These are phyloP conservation scores for Karalla daura DNA, from an alignment of 2,797 vertebrate species.

Conservation along the genomic window DNA sequence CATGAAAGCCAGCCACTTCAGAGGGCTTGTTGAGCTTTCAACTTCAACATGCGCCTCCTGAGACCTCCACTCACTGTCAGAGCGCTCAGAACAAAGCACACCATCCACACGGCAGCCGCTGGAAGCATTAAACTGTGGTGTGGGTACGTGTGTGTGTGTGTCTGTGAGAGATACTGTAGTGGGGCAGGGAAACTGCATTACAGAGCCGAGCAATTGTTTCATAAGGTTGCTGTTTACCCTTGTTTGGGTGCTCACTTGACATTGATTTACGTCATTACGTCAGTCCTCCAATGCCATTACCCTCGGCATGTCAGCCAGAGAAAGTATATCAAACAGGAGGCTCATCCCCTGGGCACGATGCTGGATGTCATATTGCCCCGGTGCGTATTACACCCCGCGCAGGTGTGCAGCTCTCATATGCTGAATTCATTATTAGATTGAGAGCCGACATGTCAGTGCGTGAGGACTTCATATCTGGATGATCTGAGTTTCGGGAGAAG, in stretches of 20 bases:
- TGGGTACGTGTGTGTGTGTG: conserved; percentile 29
- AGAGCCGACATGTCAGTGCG: neutral
- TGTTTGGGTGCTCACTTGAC: conserved; percentile 52
- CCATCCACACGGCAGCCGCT: conserved; percentile 63
- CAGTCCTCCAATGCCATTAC: conserved; percentile 23
- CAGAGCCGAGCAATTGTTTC: conserved; percentile 53
- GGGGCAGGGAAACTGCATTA: conserved; percentile 33
- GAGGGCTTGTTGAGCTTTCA: conserved; percentile 80
- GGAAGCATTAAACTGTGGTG: conserved; percentile 52
- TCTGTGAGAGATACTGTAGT: conserved; percentile 7
- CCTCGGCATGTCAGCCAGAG: conserved; percentile 28
- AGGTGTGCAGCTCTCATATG: conserved; percentile 3
- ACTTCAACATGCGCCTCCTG: conserved; percentile 74
- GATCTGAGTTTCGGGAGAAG: neutral
- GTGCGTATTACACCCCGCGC: conserved; percentile 18
- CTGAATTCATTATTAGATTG: neutral
- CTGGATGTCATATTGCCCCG: conserved; percentile 6
- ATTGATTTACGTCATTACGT: conserved; percentile 43
- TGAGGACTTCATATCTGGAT: neutral
- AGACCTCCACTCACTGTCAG: conserved; percentile 79
- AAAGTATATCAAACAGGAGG: conserved; percentile 23
- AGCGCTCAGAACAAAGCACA: conserved; percentile 74
- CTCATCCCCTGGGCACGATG: conserved; percentile 15
- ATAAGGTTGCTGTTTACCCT: conserved; percentile 53
- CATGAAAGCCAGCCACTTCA: conserved; percentile 83